Base-by-base conservation (phyloP, 2,888 invertebrate species). In the Psylliodes chrysocephalus region DNA sequence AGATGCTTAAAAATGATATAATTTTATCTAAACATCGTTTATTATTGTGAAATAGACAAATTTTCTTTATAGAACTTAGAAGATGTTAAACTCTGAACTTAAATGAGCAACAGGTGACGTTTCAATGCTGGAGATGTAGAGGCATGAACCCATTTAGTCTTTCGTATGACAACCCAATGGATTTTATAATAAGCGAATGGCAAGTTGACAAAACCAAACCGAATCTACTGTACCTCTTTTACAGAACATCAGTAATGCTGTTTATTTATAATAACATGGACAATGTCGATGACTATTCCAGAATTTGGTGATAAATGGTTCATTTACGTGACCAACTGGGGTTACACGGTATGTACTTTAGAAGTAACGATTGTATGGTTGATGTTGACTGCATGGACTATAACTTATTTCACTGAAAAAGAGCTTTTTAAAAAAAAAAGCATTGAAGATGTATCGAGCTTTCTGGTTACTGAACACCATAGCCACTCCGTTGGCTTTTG, bases 261-360 rank as follows among this genome's bases (percentile, higher is more conserved):
- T 81, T n/a, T 85, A 46, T 82, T 88, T 64, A 69, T 79, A 38
- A 69, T 76, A 14, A 77, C 78, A 1, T 77, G 78, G 75, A 60
- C 79, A n/a, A 77, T 78, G 28, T 77, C 87, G 38, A 69, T 78
- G 19, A 77, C 78, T 47, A 83, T 84, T 7, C 73, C 75, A 49
- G 69, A 78, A 60, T 60, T 84, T 68, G 76, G 81, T 2, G 82
- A 84, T 68, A 89, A 89, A 74, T 91, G 90, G 90, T 85, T 87
- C 61, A 90, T 91, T 67, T 91, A 89, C 78, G 85, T 91, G 73
- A 91, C 91, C 5, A 90, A 91, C 79, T 91, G 91, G 91, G 90
- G 90, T 28, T 86, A 87, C 75, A 75, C 85, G 6, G 71, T 88
- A 40, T 88, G 90, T 64, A 81, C 84, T 0, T 57, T 85, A 1